Evolutionary conservation across 1,140 invertebrate genomes (phyloP), one percentile per base, ranked within the genome.

Genomic region (Micrasema longulum): DNA sequence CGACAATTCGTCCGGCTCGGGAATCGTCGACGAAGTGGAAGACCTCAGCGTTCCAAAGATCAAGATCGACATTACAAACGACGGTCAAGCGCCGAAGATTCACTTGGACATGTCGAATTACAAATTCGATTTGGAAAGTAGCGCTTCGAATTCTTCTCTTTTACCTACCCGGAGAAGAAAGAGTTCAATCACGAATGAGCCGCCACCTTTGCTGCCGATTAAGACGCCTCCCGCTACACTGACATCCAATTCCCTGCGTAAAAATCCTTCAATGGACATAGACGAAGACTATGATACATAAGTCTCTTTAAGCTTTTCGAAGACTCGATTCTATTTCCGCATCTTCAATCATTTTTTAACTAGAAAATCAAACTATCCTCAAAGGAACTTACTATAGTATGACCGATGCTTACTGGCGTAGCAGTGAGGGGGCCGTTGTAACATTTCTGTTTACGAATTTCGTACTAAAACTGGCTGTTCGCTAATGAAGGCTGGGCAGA

Each of bases 221-320:
- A 71, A 63, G 41, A 26, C 0, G 11, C 16, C 47, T 10, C 20
- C 63, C 18, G 22, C 38, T 4, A 23, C 43, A 10, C n/a, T 45
- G 14, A 63, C 47, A n/a, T 22, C 63, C 12, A 20, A 23, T 18
- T 12, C 45, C 20, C 47, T 69, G 1, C 45, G 47, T 22, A 57
- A 52, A 23, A 14, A 11, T 35, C n/a, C 66, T 0, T 18, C 53
- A 2, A 12, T 35, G 5, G 55, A 69, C 2, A 18, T 76, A 0
- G 76, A 77, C 47, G 76, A 77, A 55, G 76, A 77, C 35, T 77
- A 77, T n/a, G 76, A 77, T 52, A 76, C 76, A 12, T 77, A 66
- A 75, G 55, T 67, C 5, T 12, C 1, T 0, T 14, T 2, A 0
- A n/a, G n/a, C n/a, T n/a, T n/a, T n/a, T n/a, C n/a, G n/a, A n/a